Evolutionary conservation across 2,888 invertebrate genomes (phyloP).

Genomic region (Pachycephus smyrnensis): DNA sequence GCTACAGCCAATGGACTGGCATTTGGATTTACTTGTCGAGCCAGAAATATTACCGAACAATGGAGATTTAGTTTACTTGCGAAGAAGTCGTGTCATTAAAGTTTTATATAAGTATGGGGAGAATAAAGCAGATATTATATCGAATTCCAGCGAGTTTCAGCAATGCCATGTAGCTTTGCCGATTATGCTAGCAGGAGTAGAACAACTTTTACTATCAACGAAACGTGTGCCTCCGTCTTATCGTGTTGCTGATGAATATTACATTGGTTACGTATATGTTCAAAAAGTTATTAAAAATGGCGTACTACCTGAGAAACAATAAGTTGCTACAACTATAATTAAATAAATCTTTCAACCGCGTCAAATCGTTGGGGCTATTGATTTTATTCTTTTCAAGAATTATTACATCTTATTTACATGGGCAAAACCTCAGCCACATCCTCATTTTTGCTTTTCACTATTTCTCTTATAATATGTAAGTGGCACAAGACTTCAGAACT

Average conservation of each 20-base stretch:
- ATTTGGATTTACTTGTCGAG: slow-evolving; percentile 52
- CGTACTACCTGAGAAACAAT: neutral
- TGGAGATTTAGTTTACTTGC: slow-evolving; percentile 35
- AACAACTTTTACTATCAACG: slow-evolving; percentile 53
- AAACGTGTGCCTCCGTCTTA: slow-evolving; percentile 55
- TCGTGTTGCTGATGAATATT: slow-evolving; percentile 49
- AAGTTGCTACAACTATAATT: neutral
- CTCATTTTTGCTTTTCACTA: neutral
- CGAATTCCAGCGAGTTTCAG: slow-evolving; percentile 35
- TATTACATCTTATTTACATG: neutral
- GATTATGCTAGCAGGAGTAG: slow-evolving; percentile 54
- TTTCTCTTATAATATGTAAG: neutral
- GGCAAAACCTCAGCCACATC: neutral
- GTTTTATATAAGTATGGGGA: slow-evolving; percentile 56
- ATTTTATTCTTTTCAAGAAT: neutral
- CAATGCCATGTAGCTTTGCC: slow-evolving; percentile 50
- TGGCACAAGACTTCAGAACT: neutral
- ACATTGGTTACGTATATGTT: slow-evolving; percentile 47
- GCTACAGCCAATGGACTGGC: slow-evolving; percentile 57
- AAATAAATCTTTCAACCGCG: neutral
- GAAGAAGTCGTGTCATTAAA: slow-evolving; percentile 48
- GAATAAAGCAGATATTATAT: slow-evolving; percentile 13
- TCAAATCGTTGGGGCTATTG: neutral
- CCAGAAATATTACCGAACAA: slow-evolving; percentile 23
- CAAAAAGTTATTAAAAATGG: slow-evolving; percentile 5